Base-by-base conservation (phyloP, 2,888 invertebrate genomes). In the Dinocampus coccinellae region DNA sequence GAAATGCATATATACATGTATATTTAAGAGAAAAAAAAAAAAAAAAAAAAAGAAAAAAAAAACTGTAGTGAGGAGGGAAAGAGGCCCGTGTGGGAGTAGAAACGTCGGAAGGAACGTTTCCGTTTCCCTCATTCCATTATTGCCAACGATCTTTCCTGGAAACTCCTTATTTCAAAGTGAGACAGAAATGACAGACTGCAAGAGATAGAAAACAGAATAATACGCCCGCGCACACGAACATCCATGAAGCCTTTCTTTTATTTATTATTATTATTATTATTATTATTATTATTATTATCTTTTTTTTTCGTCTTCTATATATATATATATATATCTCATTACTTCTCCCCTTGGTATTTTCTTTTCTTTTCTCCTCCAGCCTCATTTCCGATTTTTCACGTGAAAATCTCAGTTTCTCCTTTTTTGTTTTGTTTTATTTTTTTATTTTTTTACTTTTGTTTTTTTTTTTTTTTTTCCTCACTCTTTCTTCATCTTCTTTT, bases 91-190 rank as follows among this genome's bases (percentile, higher is more conserved):
- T 22, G 53, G 55, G 42, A 62, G 61, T 61, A 34, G 55, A 67
- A 71, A 67, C 53, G 66, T 33, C 62, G 61, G 55, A 71, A 68
- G 57, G 65, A 58, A 66, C 42, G 55, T 66, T 73, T 58, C 65
- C 64, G 69, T 74, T 72, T 71, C 61, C 62, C 69, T 71, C 71
- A 74, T 74, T 73, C 73, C 70, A 73, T 73, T 74, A 73, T 76
- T 72, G 55, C 73, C 72, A 66, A 66, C 63, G 66, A 73, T 64
- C 64, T 73, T 73, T 20, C 66, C 61, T 69, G 22, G 55, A 76
- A 72, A 72, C 66, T 74, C 70, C 65, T 69, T 68, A 73, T 69
- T 72, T 55, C 57, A 26, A 16, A 55, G 60, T 22, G 22, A 36
- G 24, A 24, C 34, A 52, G 20, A 24, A 64, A 26, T n/a, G 33